Conservation (phyloP, 2,113 vertebrate species). For the Caretta caretta region DNA sequence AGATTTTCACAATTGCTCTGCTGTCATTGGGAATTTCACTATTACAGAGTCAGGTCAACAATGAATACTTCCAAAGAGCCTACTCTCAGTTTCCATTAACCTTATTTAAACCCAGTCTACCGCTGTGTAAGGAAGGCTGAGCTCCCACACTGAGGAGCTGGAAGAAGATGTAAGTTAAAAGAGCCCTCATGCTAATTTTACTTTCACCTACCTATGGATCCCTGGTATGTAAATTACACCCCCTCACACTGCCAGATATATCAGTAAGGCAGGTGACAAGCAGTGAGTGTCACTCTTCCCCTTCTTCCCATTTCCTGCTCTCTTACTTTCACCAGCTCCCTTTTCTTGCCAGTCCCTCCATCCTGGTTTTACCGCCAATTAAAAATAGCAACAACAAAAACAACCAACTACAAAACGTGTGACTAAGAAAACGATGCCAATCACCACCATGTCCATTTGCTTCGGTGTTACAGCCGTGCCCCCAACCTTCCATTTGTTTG, state of each 20-base stretch:
- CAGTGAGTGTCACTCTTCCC: neutral
- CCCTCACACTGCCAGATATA: accelerated
- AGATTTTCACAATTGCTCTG: neutral
- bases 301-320: neutral
- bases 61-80: neutral
- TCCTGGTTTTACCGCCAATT: neutral
- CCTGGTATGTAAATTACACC: neutral
- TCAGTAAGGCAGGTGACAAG: neutral
- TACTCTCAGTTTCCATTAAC: neutral
- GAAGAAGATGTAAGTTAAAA: neutral
- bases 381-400: neutral
- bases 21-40: neutral
- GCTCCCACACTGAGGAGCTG: neutral
- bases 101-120: neutral
- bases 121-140: neutral
- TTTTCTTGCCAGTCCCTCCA: neutral
- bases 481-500: neutral
- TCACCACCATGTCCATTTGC: neutral
- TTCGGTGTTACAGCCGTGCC: neutral
- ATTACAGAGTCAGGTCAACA: neutral
- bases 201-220: neutral
- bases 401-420: neutral
- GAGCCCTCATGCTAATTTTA: neutral
- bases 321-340: neutral
- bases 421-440: neutral